Base-by-base conservation (phyloP, 2,888 invertebrate species). In the Myopa testacea region DNA sequence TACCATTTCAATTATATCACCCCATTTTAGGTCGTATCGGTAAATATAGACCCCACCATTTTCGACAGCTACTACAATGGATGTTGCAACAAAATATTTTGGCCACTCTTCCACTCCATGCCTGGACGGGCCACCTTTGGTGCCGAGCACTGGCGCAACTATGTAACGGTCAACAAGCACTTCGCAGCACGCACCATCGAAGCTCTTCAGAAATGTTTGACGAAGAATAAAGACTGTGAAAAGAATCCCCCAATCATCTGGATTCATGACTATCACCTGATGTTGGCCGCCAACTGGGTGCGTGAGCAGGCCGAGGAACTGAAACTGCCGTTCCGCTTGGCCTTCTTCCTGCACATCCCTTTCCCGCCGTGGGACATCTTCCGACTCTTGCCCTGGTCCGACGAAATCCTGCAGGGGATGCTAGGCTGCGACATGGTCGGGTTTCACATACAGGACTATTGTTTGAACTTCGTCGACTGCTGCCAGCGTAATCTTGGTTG, bases 361-460 rank as follows among this genome's bases (percentile, higher is more conserved):
- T 98, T 98, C 89, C 97, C 97, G 16, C 94, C 97, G 16, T 97
- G 97, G 95, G 97, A 97, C 85, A 96, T 97, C 82, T 96, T 96
- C 89, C 91, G 96, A 79, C 90, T 97, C 73, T 94, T 97, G 84
- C 96, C 96, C 2, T 96, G 96, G 95, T 94, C 95, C n/a, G 96
- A 96, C 89, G 97, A 97, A 90, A 94, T 98, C 76, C 91, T 98
- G 45, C 96, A 97, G 89, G 97, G 97, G 81, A 95, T 98, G 92
- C 91, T 98, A 74, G 95, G 95, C 83, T 96, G 96, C 88, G 97
- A 97, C 85, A 94, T 97, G 94, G 96, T 97, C 67, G 96, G 96
- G 60, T 97, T 97, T 88, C 97, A 97, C 87, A 96, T 96, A 84
- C 94, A 94, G 81, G 96, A 96, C 87, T 96, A 97, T 88, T 96